A percentile compares a stretch with the other conserved stretches of the same genome.
phyloP scores from a whole-genome alignment of 2,797 vertebrate species.

The Antennarius maculatus region DNA sequence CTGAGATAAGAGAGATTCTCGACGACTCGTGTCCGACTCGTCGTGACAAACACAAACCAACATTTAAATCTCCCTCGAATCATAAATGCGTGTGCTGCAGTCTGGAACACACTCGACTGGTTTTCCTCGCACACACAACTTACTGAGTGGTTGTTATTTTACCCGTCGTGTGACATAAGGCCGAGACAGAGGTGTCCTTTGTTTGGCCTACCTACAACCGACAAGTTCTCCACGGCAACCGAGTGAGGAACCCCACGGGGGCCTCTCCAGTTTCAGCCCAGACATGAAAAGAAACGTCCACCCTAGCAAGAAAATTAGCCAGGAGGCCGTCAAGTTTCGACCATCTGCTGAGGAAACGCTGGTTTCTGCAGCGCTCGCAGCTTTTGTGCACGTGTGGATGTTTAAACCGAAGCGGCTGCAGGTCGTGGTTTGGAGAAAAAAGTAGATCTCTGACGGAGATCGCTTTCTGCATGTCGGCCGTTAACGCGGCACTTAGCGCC shows the following conservation, averaged over 20 bases:
- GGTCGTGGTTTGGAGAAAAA: neutral
- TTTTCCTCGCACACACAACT: conserved; percentile 43
- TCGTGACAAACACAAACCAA: conserved; percentile 4
- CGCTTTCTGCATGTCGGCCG: conserved; percentile 57
- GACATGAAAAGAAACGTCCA: conserved; percentile 71
- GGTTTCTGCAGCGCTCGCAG: conserved; percentile 38
- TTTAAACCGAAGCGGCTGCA: conserved; percentile 2
- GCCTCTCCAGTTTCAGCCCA: conserved; percentile 60
- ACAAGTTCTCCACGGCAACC: conserved; percentile 51
- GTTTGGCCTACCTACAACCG: conserved; percentile 57
- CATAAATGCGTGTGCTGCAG: conserved; percentile 48
- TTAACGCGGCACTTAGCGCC: conserved; percentile 63
- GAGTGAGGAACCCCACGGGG: conserved; percentile 42
- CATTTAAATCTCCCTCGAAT: conserved; percentile 29
- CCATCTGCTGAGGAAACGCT: conserved; percentile 46
- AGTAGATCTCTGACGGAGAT: conserved; percentile 28
- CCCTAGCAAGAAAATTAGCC: conserved; percentile 59
- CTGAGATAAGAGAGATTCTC: neutral
- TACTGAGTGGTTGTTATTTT: conserved; percentile 67
- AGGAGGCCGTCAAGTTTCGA: conserved; percentile 18
- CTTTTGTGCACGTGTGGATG: conserved; percentile 1
- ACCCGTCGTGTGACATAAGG: conserved; percentile 63
- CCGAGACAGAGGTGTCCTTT: conserved; percentile 76
- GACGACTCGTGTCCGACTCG: conserved; percentile 5
- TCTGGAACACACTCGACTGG: conserved; percentile 24